Percentiles rank a stretch among this genome's conserved stretches.
phyloP scores from a whole-genome alignment of 2,797 vertebrate genomes.

The Danio aesculapii region DNA sequence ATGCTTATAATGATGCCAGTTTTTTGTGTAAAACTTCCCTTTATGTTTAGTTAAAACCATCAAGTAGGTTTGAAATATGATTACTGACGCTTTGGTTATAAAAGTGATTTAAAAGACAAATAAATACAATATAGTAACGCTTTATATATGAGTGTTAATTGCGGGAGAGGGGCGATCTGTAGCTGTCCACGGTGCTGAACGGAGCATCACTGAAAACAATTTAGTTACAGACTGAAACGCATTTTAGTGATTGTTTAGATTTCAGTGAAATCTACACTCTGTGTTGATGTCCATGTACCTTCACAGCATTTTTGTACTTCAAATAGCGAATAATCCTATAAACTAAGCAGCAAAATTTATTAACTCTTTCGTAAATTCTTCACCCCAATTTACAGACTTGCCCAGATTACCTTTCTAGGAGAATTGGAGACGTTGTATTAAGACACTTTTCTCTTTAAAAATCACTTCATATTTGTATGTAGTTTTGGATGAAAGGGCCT shows the following conservation, averaged over 20 bases:
- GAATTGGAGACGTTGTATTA: not conserved
- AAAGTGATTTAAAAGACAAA: not conserved
- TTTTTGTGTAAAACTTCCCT: not conserved
- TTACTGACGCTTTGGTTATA: not conserved
- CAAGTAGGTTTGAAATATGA: not conserved
- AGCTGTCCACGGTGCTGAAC: constrained; percentile 48
- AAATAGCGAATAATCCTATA: not conserved
- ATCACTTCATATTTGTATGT: not conserved
- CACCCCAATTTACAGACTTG: not conserved
- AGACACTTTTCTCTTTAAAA: not conserved
- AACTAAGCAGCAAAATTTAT: not conserved
- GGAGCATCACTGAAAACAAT: not conserved
- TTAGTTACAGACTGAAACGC: not conserved
- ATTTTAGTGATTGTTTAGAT: not conserved
- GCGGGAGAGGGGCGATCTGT: not conserved
- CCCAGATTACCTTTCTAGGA: not conserved
- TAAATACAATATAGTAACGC: not conserved
- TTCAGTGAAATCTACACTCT: not conserved
- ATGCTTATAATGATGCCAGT: not conserved
- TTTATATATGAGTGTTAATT: not conserved
- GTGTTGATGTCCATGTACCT: not conserved
- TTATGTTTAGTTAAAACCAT: not conserved
- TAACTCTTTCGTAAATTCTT: not conserved
- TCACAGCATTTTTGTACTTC: not conserved
- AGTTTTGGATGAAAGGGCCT: not conserved